These are phyloP conservation scores for Apostichopus japonicus DNA, from an alignment of 35 echinoderm and acorn worm genomes.

Conservation along the genomic window DNA sequence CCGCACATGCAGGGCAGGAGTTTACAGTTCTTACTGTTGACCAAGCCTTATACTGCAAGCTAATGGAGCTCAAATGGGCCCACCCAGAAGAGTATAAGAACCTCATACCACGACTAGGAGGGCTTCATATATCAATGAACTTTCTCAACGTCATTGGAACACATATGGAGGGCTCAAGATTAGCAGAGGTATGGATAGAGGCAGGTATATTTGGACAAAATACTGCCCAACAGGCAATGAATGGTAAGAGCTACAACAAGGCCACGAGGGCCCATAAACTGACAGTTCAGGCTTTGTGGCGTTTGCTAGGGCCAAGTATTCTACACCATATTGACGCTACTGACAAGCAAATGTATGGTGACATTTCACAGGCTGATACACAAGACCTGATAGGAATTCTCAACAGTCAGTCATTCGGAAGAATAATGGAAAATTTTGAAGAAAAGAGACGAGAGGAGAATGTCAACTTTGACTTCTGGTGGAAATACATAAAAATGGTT, in stretches of 20 bases:
- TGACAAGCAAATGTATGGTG: no score
- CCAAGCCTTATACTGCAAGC: slow-evolving; percentile 53
- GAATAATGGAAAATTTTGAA: background rate
- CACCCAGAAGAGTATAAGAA: slow-evolving; percentile 31
- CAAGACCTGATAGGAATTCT: no score
- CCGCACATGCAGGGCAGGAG: no score
- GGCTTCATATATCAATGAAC: slow-evolving; percentile 71
- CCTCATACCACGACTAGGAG: slow-evolving; percentile 62
- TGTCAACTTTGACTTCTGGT: slow-evolving; percentile 23
- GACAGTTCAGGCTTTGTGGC: slow-evolving; percentile 71
- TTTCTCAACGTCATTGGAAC: slow-evolving; percentile 63
- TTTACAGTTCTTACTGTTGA: slow-evolving; percentile 74
- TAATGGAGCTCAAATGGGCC: slow-evolving; percentile 75
- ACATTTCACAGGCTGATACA: no score
- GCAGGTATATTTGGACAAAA: slow-evolving; percentile 26
- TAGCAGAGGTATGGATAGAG: slow-evolving; percentile 56
- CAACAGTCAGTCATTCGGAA: no score
- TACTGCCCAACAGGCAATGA: slow-evolving; percentile 35
- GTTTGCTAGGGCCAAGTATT: slow-evolving; percentile 32
- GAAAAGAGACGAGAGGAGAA: background rate
- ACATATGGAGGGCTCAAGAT: slow-evolving; percentile 57
- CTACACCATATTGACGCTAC: no score
- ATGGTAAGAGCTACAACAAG: slow-evolving; percentile 55
- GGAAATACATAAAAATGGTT: slow-evolving; percentile 30
- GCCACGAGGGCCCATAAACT: slow-evolving; percentile 65